Base-by-base conservation (phyloP, 2,797 vertebrate species). In the Varecia variegata region DNA sequence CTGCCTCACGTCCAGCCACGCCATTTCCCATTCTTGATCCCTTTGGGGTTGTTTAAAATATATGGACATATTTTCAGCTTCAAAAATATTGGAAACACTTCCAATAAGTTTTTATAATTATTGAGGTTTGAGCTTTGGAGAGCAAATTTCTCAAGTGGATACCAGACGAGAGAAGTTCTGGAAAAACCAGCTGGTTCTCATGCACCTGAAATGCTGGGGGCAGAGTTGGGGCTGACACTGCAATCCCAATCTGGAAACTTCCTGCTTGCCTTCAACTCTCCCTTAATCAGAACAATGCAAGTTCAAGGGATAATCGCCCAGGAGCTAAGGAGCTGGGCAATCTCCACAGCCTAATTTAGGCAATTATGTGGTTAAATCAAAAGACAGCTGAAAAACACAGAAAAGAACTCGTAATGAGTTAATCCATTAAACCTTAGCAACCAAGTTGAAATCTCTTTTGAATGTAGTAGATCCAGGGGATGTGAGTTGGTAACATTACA, bases 31-130 rank as follows among this genome's bases (percentile, higher is more conserved):
- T 60, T 25, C 93, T 35, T 81, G 54, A 74, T 95, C 96, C 94
- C 87, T 88, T 91, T 95, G 94, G 90, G 97, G 76, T 74, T 98
- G 94, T 82, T 97, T 94, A 97, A 90, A 96, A 96, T 96, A 97
- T 88, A 94, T 4, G 96, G 80, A 76, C 82, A 94, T 97, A 96
- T 90, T 95, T 88, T 62, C 67, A 80, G 54, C 88, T 92, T 95
- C 86, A 84, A 96, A 97, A 97, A 45, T 81, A 79, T 83, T 92
- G 90, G 93, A 91, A 95, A 8, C 88, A 71, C 95, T 97, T 98
- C 81, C 94, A 45, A n/a, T 84, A 60, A 56, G 56, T 73, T 96
- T 97, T 97, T 96, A 86, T 47, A 97, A 95, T 95, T 85, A 92
- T 27, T 65, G 90, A 97, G 82, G 97, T 81, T 93, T 93, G 90